Base-by-base conservation (phyloP, 2,888 invertebrate genomes). In the Liopterus haemorrhoidalis region DNA sequence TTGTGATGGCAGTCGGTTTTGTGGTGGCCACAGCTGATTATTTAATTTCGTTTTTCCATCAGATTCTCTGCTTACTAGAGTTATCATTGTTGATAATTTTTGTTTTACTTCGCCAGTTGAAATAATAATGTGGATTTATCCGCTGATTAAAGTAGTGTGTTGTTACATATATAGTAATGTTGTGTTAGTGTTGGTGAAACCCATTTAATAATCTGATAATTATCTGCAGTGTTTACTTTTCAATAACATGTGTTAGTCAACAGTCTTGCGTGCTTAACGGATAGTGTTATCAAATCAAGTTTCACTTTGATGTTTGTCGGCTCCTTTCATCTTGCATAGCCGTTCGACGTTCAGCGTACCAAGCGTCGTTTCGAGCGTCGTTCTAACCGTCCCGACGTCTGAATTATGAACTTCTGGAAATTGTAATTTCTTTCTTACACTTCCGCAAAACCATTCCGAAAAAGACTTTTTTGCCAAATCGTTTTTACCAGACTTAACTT, bases 231-330 rank as follows among this genome's bases (percentile, higher is more conserved):
- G 60, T 60, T 62, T 59, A 58, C 59, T 57, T 58, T 62, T 56
- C 57, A 49, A 53, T 57, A 58, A 60, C 59, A 59, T 58, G 58
- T 60, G 59, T 62, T 59, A 59, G 57, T 57, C 57, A 60, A 61
- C 60, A 59, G 59, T 55, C 56, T 49, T 48, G 48, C 50, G 42
- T 45, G 43, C 46, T 41, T 49, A 51, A 62, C 58, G 60, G 60
- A 61, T 57, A 43, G 59, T 59, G 61, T 60, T 61, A 62, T 61
- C 62, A 59, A 60, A 58, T 57, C 57, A 36, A 21, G 43, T 43
- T 37, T 28, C 38, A n/a, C 43, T 43, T 43, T 43, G 43, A 43
- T 36, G 28, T 40, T 43, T 21, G 37, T 36, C 53, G 41, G 45
- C 33, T 41, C 36, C 58, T 59, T 59, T 60, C 53, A 59, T 59